A percentile compares a stretch with the other conserved stretches of the same genome.
These are phyloP conservation scores for Anorthoa munda DNA, from an alignment of 2,888 invertebrate genomes.

Conservation along the genomic window DNA sequence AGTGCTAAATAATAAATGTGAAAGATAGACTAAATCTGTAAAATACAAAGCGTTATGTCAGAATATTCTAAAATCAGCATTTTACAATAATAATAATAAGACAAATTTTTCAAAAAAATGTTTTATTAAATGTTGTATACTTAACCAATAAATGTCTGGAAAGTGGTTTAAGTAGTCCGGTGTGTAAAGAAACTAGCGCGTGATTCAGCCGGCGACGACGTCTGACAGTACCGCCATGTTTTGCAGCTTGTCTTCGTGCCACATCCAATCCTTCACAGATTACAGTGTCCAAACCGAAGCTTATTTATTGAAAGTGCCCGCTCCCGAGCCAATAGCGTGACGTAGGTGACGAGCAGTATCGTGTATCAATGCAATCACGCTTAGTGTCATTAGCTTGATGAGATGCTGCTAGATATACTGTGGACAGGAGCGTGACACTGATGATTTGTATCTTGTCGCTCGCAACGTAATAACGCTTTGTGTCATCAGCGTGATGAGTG, in stretches of 20 bases:
- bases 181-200: too few relatives aligned
- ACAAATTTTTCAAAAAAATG: too few relatives aligned
- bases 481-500: conserved; percentile 15
- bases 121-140: too few relatives aligned
- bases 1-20: too few relatives aligned
- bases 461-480: conserved; percentile 31
- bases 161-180: too few relatives aligned
- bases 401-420: conserved; percentile 3
- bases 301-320: conserved; percentile 39
- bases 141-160: too few relatives aligned
- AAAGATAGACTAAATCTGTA: too few relatives aligned
- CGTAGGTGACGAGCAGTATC: conserved; percentile 32
- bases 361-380: conserved; percentile 45
- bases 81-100: too few relatives aligned
- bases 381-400: conserved; percentile 45
- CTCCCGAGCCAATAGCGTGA: conserved; percentile 17
- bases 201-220: too few relatives aligned
- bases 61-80: too few relatives aligned
- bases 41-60: too few relatives aligned
- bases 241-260: neutral
- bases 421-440: conserved; percentile 19
- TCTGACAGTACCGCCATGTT: too few relatives aligned
- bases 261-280: conserved; percentile 6
- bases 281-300: conserved; percentile 13
- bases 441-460: neutral